These are phyloP conservation scores for Vanessa atalanta DNA, from an alignment of 1,140 invertebrate species.

Conservation along the genomic window DNA sequence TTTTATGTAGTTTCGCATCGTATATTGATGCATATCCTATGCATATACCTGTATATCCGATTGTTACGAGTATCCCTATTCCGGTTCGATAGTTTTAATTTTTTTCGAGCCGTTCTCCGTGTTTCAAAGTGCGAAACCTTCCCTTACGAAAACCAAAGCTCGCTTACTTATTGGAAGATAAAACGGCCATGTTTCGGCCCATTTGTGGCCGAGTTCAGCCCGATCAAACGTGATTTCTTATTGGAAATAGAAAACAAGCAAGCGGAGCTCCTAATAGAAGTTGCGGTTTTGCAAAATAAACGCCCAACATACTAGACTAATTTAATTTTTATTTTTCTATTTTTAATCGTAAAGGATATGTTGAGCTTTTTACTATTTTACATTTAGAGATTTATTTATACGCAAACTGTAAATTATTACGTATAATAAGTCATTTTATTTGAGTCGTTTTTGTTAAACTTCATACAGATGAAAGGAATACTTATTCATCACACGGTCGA, in stretches of 20 bases:
- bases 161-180: conserved; percentile 73
- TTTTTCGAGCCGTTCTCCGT: conserved; percentile 58
- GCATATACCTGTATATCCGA: conserved; percentile 61
- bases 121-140: conserved; percentile 39
- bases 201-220: conserved; percentile 65
- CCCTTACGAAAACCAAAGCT: conserved; percentile 56
- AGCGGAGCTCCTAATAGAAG: conserved; percentile 48
- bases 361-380: no score
- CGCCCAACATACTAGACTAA: conserved; percentile 23
- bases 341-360: no score
- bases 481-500: conserved; percentile 44
- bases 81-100: conserved; percentile 71
- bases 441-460: conserved; percentile 3
- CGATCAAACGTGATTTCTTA: conserved; percentile 71
- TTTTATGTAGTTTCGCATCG: conserved; percentile 30
- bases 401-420: neutral
- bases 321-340: conserved; percentile 22
- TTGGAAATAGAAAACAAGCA: conserved; percentile 54
- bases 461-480: conserved; percentile 19
- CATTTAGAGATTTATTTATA: neutral
- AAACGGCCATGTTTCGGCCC: conserved; percentile 72
- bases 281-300: conserved; percentile 15
- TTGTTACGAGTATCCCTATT: conserved; percentile 58
- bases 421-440: conserved; percentile 9
- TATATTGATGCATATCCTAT: conserved; percentile 48